Percentiles rank a stretch among this genome's conserved stretches.
Evolutionary conservation across 2,888 invertebrate species (phyloP).

Genomic region (Phyto melanocephala): DNA sequence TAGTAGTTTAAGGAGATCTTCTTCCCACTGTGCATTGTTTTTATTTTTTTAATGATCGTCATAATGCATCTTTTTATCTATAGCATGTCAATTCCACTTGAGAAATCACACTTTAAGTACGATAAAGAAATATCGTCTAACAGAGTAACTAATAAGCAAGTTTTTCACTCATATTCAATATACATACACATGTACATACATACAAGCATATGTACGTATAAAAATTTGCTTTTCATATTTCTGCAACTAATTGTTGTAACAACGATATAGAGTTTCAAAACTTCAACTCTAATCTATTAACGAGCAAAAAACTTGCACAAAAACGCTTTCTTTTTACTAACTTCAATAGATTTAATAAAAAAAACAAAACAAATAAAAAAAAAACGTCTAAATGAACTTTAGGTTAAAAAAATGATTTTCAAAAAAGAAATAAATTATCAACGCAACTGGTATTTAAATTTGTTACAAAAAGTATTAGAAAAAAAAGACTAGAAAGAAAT

Average conservation of each 20-base stretch:
- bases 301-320: constrained; percentile 9
- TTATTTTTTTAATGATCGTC: not conserved
- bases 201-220: too few species aligned
- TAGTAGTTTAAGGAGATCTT: too few species aligned
- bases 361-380: not conserved
- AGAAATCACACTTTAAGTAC: constrained; percentile 52
- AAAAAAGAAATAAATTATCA: constrained; percentile 22
- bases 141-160: constrained; percentile 26
- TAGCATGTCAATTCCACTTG: constrained; percentile 62
- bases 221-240: not conserved
- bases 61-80: constrained; percentile 29
- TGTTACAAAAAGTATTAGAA: not conserved
- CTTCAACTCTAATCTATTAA: constrained; percentile 33
- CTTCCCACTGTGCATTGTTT: constrained; percentile 16
- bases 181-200: too few species aligned
- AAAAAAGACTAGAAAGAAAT: not conserved
- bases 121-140: constrained; percentile 27
- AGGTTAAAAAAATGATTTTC: constrained; percentile 25
- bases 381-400: constrained; percentile 44
- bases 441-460: constrained; percentile 54
- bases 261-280: constrained; percentile 40
- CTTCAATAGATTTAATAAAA: not conserved
- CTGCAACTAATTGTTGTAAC: constrained; percentile 47
- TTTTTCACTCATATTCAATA: constrained; percentile 49
- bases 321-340: constrained; percentile 59